Conservation (phyloP, 2,113 vertebrate species). For the Colistium nudipinnis region DNA sequence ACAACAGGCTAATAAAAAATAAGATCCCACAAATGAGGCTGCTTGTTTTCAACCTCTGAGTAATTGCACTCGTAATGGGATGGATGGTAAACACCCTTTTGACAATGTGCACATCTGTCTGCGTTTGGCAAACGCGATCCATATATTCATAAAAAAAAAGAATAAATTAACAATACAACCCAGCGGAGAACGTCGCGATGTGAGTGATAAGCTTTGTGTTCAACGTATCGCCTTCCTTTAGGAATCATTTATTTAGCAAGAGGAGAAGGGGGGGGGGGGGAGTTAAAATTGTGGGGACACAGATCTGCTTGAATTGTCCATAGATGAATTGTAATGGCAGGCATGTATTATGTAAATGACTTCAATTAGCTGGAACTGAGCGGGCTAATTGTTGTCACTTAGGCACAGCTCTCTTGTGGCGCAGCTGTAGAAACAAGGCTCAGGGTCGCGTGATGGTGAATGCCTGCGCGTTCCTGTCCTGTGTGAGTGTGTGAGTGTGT, state of each 20-base stretch:
- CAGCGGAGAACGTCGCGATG: conserved; percentile 26
- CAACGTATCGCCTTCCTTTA: conserved; percentile 42
- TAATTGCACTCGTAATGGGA: conserved; percentile 75
- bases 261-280: background rate
- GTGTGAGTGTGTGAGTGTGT: background rate
- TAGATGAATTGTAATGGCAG: conserved; percentile 64
- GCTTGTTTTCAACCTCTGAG: conserved; percentile 66
- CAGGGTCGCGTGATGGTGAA: conserved; percentile 8
- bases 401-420: conserved; percentile 66
- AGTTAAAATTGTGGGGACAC: conserved; percentile 54
- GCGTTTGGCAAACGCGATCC: conserved; percentile 45
- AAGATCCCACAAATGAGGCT: conserved; percentile 63
- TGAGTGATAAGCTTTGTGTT: conserved; percentile 45
- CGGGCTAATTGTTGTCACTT: conserved; percentile 78
- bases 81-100: conserved; percentile 57
- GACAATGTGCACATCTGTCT: conserved; percentile 65
- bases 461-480: background rate
- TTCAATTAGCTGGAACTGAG: conserved; percentile 79
- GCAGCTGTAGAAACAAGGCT: conserved; percentile 49
- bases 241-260: conserved; percentile 57
- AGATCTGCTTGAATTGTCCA: conserved; percentile 64
- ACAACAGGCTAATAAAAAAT: conserved; percentile 70
- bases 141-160: conserved; percentile 45
- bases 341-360: conserved; percentile 75
- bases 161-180: conserved; percentile 11